A percentile compares a stretch with the other conserved stretches of the same genome.
Conservation (phyloP, 2,113 vertebrate genomes). For the Hyla sarda region DNA sequence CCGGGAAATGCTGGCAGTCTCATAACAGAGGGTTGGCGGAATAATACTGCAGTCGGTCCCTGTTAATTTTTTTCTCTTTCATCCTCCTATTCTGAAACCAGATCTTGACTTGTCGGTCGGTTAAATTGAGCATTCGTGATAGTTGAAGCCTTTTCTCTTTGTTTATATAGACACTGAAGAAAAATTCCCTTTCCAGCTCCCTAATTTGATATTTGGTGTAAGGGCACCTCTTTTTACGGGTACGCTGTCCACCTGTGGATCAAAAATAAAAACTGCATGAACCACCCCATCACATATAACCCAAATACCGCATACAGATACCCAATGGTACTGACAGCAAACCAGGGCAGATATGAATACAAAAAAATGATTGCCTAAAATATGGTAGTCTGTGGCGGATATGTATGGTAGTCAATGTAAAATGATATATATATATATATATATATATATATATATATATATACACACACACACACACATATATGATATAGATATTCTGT, state of each 20-base stretch:
- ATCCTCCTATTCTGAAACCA: constrained; percentile 99
- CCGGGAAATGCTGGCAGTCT: constrained; percentile 70
- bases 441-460: too few relatives aligned
- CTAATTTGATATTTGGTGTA: constrained; percentile 80
- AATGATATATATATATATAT: too few relatives aligned
- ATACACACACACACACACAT: too few relatives aligned
- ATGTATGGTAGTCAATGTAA: too few relatives aligned
- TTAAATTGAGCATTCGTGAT: constrained; percentile 96
- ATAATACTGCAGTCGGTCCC: constrained; percentile 98
- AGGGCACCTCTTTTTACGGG: constrained; percentile 92
- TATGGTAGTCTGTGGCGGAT: too few relatives aligned
- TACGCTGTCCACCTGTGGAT: constrained; percentile 90
- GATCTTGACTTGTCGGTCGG: constrained; percentile 98
- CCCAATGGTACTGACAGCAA: background rate
- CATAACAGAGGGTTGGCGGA: constrained; percentile 94
- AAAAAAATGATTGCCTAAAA: too few relatives aligned
- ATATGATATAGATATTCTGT: too few relatives aligned
- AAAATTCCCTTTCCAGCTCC: constrained; percentile 97
- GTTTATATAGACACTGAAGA: constrained; percentile 99
- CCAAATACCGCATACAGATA: background rate
- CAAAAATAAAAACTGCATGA: constrained; percentile 1
- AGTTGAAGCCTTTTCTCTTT: constrained; percentile 97
- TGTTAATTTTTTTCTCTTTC: constrained; percentile 99
- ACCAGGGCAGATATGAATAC: background rate
- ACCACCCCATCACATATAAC: background rate